phyloP scores from a whole-genome alignment of 1,140 invertebrate species.

The Trinorchestia longiramus region DNA sequence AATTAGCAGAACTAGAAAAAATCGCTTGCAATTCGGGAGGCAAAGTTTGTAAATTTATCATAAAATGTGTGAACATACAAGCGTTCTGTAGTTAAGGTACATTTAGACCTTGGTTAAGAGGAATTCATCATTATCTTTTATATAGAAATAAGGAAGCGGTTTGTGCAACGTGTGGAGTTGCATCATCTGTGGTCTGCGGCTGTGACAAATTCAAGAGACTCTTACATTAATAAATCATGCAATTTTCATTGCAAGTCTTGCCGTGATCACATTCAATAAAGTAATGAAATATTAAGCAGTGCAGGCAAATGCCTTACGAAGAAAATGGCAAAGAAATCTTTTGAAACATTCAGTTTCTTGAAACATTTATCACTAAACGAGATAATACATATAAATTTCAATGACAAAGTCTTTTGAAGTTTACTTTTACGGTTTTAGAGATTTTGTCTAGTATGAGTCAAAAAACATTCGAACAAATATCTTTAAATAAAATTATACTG shows the following conservation, averaged over 20 bases:
- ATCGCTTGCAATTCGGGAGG: too few species aligned
- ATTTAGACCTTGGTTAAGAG: background rate
- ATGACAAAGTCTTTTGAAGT: background rate
- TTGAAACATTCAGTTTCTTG: background rate
- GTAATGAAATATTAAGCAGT: background rate
- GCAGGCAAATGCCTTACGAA: background rate
- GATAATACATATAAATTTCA: background rate
- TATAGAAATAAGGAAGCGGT: background rate
- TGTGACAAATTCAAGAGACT: background rate
- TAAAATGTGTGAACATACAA: background rate
- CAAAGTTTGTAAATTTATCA: too few species aligned
- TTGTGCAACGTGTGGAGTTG: background rate
- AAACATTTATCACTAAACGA: background rate
- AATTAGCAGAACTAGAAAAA: too few species aligned
- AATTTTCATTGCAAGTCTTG: background rate
- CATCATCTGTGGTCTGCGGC: background rate
- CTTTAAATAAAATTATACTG: background rate
- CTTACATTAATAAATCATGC: background rate
- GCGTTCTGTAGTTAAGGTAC: background rate
- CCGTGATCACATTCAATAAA: background rate
- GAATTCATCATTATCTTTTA: background rate
- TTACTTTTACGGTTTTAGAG: background rate
- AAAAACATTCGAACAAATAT: background rate
- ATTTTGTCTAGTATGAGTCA: background rate
- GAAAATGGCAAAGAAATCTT: background rate